Evolutionary conservation across 2,113 vertebrate species (phyloP).

Genomic region (Rhipidura dahli): DNA sequence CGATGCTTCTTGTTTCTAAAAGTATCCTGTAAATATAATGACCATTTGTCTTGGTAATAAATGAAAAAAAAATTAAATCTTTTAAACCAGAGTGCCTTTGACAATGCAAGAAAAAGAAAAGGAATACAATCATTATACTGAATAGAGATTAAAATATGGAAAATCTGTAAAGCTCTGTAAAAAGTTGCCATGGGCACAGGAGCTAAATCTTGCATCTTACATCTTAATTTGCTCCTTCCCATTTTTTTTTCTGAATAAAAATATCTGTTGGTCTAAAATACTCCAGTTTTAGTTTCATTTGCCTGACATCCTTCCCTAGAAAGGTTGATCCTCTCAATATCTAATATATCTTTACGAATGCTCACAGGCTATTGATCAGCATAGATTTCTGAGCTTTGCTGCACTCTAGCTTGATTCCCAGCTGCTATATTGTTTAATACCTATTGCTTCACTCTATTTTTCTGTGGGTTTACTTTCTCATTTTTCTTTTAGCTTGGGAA

Average conservation of each 20-base stretch:
- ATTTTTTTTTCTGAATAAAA: not conserved
- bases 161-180: not conserved
- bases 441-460: not conserved
- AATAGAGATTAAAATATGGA: not conserved
- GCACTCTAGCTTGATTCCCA: not conserved
- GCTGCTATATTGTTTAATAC: not conserved
- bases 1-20: not conserved
- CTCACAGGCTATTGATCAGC: not conserved
- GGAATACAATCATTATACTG: not conserved
- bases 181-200: not conserved
- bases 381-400: not conserved
- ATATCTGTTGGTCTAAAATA: not conserved
- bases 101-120: not conserved
- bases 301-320: not conserved
- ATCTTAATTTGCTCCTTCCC: not conserved
- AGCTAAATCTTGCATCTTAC: not conserved
- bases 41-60: not conserved
- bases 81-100: not conserved
- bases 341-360: not conserved
- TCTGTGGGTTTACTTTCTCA: not conserved
- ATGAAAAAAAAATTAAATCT: not conserved
- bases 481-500: not conserved
- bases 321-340: not conserved
- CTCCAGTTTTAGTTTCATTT: not conserved
- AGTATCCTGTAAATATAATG: not conserved